A percentile compares a stretch with the other conserved stretches of the same genome.
phyloP scores from a whole-genome alignment of 2,888 invertebrate genomes.

The Watsonalla binaria region DNA sequence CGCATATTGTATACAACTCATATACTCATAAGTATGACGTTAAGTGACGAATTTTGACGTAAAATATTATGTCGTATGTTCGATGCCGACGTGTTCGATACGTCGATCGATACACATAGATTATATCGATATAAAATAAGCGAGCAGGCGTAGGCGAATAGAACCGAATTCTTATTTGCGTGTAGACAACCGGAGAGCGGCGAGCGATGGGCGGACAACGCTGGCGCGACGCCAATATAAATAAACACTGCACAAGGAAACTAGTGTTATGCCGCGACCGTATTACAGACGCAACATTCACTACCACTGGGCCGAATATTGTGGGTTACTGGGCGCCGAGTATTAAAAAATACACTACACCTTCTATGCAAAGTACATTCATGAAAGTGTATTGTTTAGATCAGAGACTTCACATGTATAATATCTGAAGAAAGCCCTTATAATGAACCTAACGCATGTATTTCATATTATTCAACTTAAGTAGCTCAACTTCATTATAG shows the following conservation, averaged over 20 bases:
- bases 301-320: slow-evolving; percentile 74
- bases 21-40: slow-evolving; percentile 54
- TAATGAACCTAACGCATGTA: too few species aligned
- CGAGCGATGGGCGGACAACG: slow-evolving; percentile 67
- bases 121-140: slow-evolving; percentile 56
- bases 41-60: slow-evolving; percentile 64
- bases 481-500: too few species aligned
- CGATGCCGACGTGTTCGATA: slow-evolving; percentile 50
- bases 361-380: too few species aligned
- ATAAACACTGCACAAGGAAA: slow-evolving; percentile 78
- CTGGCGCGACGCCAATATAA: slow-evolving; percentile 71
- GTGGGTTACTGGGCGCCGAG: slow-evolving; percentile 76
- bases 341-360: too few species aligned
- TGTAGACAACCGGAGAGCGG: slow-evolving; percentile 52
- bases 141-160: slow-evolving; percentile 54
- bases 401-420: too few species aligned
- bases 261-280: slow-evolving; percentile 78
- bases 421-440: neutral
- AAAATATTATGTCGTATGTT: slow-evolving; percentile 32
- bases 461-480: too few species aligned
- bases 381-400: too few species aligned
- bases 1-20: slow-evolving; percentile 40
- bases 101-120: slow-evolving; percentile 48
- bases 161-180: slow-evolving; percentile 58
- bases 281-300: slow-evolving; percentile 77